Evolutionary conservation across 2,888 invertebrate genomes (phyloP), one percentile per base, ranked within the genome.

Genomic region (Rhopalosiphum nymphaeae): DNA sequence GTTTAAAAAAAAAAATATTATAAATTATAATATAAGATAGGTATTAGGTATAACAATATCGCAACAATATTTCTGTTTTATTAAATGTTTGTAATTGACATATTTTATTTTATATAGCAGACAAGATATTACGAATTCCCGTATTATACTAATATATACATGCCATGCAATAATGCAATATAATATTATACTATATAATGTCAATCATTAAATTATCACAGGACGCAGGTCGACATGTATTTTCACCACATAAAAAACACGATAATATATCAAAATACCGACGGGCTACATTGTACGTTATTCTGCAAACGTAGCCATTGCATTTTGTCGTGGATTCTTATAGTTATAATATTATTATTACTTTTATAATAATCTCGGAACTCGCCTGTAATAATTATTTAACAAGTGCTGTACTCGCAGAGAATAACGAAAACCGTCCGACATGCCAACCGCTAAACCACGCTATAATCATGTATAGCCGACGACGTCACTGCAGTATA

Each of bases 211-310:
- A 36, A 78, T 78, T 78, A 78, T 78, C 21, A 36, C 78, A 3
- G 36, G 21, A 78, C 36, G 36, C 78, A 13, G 78, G 78, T 78
- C 36, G 21, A 36, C 21, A 78, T 36, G 21, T 78, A 21, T 67
- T 36, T 78, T 78, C 78, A 42, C 36, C 9, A 21, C 78, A 78
- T 78, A 78, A 78, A 36, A 78, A 78, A 78, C 78, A 78, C 21
- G 9, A 78, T 36, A 78, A 21, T 78, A 67, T 42, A 78, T 36
- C 78, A 36, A 36, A 78, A 36, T 78, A 67, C 61, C 90, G 67
- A 44, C 61, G 42, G 90, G 36, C 57, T 57, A 90, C 90, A 90
- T 90, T 67, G 90, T 90, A 36, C 53, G 56, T 56, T 56, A 56
- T 56, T 25, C 4, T 56, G 36, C 36, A 78, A 78, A 78, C 78